Base-by-base conservation (phyloP, 2,797 vertebrate species). In the Scolopax bukidnonensis region DNA sequence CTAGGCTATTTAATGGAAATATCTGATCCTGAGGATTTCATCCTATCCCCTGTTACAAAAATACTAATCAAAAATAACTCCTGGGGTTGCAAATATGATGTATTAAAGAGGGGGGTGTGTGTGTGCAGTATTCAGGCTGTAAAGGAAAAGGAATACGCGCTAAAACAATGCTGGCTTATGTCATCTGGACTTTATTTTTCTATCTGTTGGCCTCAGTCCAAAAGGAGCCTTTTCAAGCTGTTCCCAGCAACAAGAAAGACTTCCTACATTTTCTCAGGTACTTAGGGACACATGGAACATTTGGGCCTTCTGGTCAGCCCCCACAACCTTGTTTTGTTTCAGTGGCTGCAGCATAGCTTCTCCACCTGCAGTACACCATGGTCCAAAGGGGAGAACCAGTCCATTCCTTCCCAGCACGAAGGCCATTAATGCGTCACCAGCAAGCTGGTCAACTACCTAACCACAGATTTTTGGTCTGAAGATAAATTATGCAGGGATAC, bases 291-390 rank as follows among this genome's bases (percentile, higher is more conserved):
- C 8, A 21, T 5, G 5, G 6, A 43, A 57, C 1, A 8, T 12
- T 89, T 50, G 40, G 28, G 18, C 47, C 12, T 63, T 30, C 67
- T 1, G 16, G 15, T 27, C 67, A 10, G 3, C 10, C 20, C 36
- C 16, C 9, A 27, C 11, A 43, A n/a, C 10, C 17, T n/a, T 30
- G 17, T 21, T 78, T 24, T 3, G 2, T 47, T 78, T 38, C 33
- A 38, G 48, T 6, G 15, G 13, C 0, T 68, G 32, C 33, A 56
- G 40, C 27, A n/a, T 11, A 56, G 18, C 10, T 41, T 56, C 47
- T 76, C 36, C 15, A 40, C 11, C 17, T 1, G 1, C 27, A 53
- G 57, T 7, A 63, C 16, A 5, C 0, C 0, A 21, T 7, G 23
- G 36, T 28, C 59, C 36, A 28, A 76, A n/a, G 8, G 6, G 14